Base-by-base conservation (phyloP, 2,797 vertebrate genomes). In the Sebastes oblongus region DNA sequence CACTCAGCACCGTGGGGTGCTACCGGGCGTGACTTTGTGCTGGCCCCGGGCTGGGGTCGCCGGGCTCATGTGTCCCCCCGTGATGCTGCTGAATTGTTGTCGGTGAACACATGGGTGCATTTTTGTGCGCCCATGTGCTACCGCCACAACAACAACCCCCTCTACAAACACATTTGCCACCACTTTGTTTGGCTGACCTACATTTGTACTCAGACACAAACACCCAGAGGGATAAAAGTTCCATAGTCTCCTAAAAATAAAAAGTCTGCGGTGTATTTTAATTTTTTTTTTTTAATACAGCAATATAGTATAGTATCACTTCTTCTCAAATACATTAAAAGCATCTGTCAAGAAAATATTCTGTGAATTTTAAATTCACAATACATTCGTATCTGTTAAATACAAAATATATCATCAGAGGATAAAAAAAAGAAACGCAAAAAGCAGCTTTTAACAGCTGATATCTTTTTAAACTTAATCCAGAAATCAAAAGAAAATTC, bases 271-370 rank as follows among this genome's bases (percentile, higher is more conserved):
- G 10, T 14, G 8, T 16, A 29, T 78, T 86, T 85, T 58, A 61
- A 77, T 77, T 4, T 8, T 83, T 66, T 55, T 14, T 50, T 50
- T 94, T 92, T 90, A 91, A 90, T 94, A 89, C 93, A 90, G 88
- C 89, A 93, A 89, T 89, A 91, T 81, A 86, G 68, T 84, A 77
- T 76, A 81, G 60, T 68, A 86, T 78, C 78, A 83, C 78, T 80
- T 81, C 42, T 76, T 87, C 70, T 84, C 52, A 74, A 81, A 85
- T 69, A 93, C 90, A 81, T 86, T 82, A 92, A 92, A 93, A 92
- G 89, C 83, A 89, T 94, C 86, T 82, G 74, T 93, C 92, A 90
- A 79, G 92, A 94, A 94, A 95, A 95, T 93, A 93, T 82, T 74
- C 81, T 77, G 89, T 86, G 84, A 89, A 83, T 84, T 61, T 79